Conservation (phyloP, 2,113 vertebrate species). For the Corythoichthys haematopterus region DNA sequence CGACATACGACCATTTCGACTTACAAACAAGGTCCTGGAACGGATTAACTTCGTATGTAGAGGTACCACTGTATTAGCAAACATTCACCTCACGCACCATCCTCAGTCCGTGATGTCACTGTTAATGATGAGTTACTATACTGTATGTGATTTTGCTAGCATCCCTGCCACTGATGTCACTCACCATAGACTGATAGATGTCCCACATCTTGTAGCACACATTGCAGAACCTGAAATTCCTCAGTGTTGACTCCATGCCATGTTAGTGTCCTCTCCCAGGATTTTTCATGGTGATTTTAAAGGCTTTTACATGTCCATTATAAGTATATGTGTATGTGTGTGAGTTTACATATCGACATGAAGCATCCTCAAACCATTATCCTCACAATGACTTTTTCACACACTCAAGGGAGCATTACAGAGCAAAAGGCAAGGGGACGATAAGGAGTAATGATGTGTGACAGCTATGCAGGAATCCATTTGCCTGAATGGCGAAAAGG, state of each 20-base stretch:
- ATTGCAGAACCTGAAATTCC: not conserved
- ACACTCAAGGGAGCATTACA: constrained; percentile 7
- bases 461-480: constrained; percentile 51
- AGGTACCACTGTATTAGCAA: too few relatives aligned
- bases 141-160: too few relatives aligned
- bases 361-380: constrained; percentile 22
- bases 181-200: too few relatives aligned
- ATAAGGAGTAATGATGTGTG: constrained; percentile 61
- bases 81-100: too few relatives aligned
- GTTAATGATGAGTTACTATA: too few relatives aligned
- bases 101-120: too few relatives aligned
- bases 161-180: too few relatives aligned
- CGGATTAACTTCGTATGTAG: too few relatives aligned
- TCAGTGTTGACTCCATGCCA: not conserved
- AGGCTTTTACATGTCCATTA: not conserved
- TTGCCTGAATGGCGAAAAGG: constrained; percentile 26
- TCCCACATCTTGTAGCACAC: not conserved
- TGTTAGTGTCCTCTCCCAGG: not conserved
- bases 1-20: too few relatives aligned
- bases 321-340: not conserved
- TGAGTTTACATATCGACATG: constrained; percentile 29
- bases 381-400: constrained; percentile 10
- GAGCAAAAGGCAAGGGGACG: constrained; percentile 39
- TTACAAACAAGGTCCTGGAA: too few relatives aligned
- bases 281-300: not conserved